Conservation (phyloP, 2,113 vertebrate genomes). For the Strigops habroptila region DNA sequence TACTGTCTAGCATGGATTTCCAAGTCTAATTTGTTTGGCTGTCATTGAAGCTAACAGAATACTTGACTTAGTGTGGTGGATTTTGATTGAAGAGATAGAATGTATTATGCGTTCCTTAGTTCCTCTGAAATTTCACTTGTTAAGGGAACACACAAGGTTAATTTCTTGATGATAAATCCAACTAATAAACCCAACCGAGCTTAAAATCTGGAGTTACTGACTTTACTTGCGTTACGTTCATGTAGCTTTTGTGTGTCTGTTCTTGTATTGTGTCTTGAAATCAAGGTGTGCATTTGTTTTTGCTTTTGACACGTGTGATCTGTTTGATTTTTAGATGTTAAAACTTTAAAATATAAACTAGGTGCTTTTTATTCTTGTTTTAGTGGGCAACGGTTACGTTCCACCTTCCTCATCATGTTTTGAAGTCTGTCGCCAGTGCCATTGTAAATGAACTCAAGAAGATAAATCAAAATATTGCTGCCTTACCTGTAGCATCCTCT, state of each 20-base stretch:
- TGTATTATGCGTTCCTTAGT: background rate
- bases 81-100: background rate
- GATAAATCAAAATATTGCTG: slow-evolving; percentile 98
- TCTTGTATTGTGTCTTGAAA: background rate
- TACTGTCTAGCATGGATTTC: background rate
- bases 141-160: background rate
- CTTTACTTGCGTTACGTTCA: background rate
- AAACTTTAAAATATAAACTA: background rate
- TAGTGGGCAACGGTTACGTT: slow-evolving; percentile 98
- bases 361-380: background rate
- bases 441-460: slow-evolving; percentile 99
- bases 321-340: background rate
- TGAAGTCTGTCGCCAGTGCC: slow-evolving; percentile 92
- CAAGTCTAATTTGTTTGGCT: background rate
- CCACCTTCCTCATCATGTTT: slow-evolving; percentile 95
- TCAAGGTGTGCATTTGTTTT: background rate
- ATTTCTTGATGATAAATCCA: background rate
- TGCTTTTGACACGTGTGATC: background rate
- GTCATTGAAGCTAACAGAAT: background rate
- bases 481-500: slow-evolving; percentile 97
- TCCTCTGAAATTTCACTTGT: background rate
- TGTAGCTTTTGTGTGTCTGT: background rate
- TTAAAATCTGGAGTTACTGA: background rate
- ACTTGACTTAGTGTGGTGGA: background rate
- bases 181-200: background rate